Conservation (phyloP, 2,113 vertebrate species). For the Alaudala cheleensis region DNA sequence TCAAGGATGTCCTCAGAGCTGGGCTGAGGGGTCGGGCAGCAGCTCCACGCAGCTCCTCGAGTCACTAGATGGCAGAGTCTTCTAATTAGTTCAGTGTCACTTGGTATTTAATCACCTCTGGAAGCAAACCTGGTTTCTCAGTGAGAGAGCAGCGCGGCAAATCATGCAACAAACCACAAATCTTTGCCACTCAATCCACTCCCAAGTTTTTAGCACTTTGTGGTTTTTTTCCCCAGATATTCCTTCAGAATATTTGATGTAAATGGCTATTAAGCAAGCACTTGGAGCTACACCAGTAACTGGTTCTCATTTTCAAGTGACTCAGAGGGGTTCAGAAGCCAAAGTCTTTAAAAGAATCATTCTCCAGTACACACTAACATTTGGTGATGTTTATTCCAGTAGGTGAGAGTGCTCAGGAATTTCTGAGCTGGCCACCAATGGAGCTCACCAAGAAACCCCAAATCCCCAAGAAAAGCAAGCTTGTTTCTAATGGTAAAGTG, state of each 20-base stretch:
- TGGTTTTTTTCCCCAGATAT: neutral
- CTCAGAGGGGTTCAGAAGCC: neutral
- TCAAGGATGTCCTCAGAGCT: neutral
- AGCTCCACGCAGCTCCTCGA: neutral
- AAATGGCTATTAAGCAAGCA: neutral
- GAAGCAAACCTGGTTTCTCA: neutral
- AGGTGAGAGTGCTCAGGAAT: neutral
- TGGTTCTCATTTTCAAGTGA: neutral
- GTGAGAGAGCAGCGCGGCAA: neutral
- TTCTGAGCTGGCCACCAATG: neutral
- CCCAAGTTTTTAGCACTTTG: neutral
- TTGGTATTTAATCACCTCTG: neutral
- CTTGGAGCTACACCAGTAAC: too few species aligned
- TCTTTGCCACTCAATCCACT: neutral
- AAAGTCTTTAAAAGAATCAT: neutral
- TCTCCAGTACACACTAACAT: too few species aligned
- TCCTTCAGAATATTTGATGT: neutral
- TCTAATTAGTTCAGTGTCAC: slow-evolving; percentile 41
- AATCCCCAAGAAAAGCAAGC: neutral
- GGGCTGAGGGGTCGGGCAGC: neutral
- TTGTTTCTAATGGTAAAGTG: neutral
- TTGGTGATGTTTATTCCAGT: neutral
- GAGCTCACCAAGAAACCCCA: fast-evolving
- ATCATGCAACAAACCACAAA: neutral
- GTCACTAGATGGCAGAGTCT: slow-evolving; percentile 60